Percentiles rank a stretch among this genome's conserved stretches.
These are phyloP conservation scores for Epicauta chinensis DNA, from an alignment of 1,140 invertebrate species.

Conservation along the genomic window DNA sequence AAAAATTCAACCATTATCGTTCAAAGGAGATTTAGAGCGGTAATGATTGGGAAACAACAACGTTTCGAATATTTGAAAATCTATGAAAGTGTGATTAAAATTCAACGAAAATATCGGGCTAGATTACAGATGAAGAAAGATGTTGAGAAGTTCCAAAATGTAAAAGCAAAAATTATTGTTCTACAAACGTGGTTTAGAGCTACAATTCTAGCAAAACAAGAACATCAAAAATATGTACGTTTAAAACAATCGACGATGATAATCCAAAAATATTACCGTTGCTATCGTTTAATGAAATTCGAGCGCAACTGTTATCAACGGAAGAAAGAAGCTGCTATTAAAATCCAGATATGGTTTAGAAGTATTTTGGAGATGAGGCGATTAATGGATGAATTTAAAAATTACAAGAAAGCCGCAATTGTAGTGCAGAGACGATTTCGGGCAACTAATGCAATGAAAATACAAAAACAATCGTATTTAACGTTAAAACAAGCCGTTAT, in stretches of 20 bases:
- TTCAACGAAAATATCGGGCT: background rate
- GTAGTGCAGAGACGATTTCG: slow-evolving; percentile 43
- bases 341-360: slow-evolving; percentile 33
- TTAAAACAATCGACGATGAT: slow-evolving; percentile 31
- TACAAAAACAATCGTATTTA: slow-evolving; percentile 34
- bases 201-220: slow-evolving; percentile 33
- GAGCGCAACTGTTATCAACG: slow-evolving; percentile 14
- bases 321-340: slow-evolving; percentile 23
- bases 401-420: slow-evolving; percentile 31
- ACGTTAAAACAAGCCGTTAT: slow-evolving; percentile 33
- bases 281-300: background rate
- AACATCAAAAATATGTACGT: slow-evolving; percentile 34
- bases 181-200: slow-evolving; percentile 43
- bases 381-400: slow-evolving; percentile 8
- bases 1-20: slow-evolving; percentile 41
- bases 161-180: slow-evolving; percentile 14
- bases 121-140: background rate
- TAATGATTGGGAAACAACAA: slow-evolving; percentile 31
- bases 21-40: slow-evolving; percentile 45
- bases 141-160: background rate
- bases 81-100: background rate
- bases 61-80: slow-evolving; percentile 22
- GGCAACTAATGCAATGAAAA: slow-evolving; percentile 34
- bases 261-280: slow-evolving; percentile 38
- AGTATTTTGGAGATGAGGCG: background rate